Evolutionary conservation across 2,888 invertebrate genomes (phyloP), one percentile per base, ranked within the genome.

Genomic region (Synergus gifuensis): DNA sequence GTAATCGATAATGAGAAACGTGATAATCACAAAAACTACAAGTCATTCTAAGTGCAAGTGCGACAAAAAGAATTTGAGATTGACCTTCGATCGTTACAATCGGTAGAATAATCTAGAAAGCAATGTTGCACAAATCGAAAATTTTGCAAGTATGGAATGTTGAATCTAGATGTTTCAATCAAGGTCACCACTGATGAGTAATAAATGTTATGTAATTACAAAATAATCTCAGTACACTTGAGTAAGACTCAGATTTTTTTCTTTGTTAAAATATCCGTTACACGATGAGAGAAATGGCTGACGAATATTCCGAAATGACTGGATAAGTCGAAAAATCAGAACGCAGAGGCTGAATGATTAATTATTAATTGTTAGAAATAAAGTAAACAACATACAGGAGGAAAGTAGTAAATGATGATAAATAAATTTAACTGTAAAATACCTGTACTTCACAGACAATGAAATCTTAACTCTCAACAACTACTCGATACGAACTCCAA

Each of bases 251-350:
- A 62, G 42, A 2, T 11, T 42, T 66, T 42, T 16, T 66, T 66
- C 69, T 69, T 69, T 69, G 69, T 69, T 69, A 12, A 16, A 69
- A 69, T 44, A 49, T 49, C 69, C 69, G 69, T 69, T 69, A 69
- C 22, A 36, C 9, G 16, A 44, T 3, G 36, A 49, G 28, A 67
- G 69, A 22, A 69, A 69, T 69, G 69, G 69, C 69, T 58, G 18
- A 9, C 54, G 8, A 8, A 54, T 54, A 54, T n/a, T 54, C 54
- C n/a, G 54, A 9, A 18, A 9, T 18, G 54, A 58, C 54, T 58
- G 9, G 18, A n/a, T 58, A 18, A 58, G 18, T 16, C 18, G 54
- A 58, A 58, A 58, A 58, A 58, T 58, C 54, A 18, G 9, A 9
- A 58, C 18, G n/a, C 8, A 54, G 1, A 9, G n/a, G 18, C 9